Conservation (phyloP, 2,888 invertebrate species). For the Nezara viridula region DNA sequence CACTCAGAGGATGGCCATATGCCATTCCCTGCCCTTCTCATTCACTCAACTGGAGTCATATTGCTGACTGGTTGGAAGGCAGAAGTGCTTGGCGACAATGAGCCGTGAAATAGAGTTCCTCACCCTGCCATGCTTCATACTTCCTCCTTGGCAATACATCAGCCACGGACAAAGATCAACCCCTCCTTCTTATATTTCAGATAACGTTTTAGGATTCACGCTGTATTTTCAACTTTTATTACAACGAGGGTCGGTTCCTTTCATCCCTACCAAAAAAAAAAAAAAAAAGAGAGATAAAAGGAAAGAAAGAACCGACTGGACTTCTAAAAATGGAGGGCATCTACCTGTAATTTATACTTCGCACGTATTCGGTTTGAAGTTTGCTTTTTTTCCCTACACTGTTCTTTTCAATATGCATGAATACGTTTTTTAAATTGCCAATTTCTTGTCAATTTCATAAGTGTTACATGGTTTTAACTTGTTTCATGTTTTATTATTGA, state of each 20-base stretch:
- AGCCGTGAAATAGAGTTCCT: neutral
- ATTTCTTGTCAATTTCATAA: conserved; percentile 17
- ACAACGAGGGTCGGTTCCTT: conserved; percentile 17
- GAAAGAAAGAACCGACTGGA: neutral
- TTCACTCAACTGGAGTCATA: neutral
- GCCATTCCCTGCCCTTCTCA: neutral
- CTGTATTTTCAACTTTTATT: conserved; percentile 46
- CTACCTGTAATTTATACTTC: conserved; percentile 27
- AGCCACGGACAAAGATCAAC: conserved; percentile 3
- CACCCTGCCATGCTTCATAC: neutral
- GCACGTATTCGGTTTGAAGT: conserved; percentile 17
- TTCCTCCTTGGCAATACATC: conserved; percentile 9
- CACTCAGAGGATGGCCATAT: neutral
- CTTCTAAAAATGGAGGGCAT: conserved; percentile 23
- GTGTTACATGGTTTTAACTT: neutral
- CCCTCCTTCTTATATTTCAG: neutral
- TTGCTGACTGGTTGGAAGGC: neutral
- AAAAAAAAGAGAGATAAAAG: too few species aligned
- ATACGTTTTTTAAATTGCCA: conserved; percentile 4
- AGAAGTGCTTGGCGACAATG: conserved; percentile 15
- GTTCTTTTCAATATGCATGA: neutral
- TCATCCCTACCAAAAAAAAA: neutral
- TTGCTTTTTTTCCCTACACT: neutral
- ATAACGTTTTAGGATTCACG: conserved; percentile 44
- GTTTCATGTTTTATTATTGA: too few species aligned